A percentile compares a stretch with the other conserved stretches of the same genome.
These are phyloP conservation scores for Chaetogeoica ovagalla DNA, from an alignment of 2,888 invertebrate genomes.

Conservation along the genomic window DNA sequence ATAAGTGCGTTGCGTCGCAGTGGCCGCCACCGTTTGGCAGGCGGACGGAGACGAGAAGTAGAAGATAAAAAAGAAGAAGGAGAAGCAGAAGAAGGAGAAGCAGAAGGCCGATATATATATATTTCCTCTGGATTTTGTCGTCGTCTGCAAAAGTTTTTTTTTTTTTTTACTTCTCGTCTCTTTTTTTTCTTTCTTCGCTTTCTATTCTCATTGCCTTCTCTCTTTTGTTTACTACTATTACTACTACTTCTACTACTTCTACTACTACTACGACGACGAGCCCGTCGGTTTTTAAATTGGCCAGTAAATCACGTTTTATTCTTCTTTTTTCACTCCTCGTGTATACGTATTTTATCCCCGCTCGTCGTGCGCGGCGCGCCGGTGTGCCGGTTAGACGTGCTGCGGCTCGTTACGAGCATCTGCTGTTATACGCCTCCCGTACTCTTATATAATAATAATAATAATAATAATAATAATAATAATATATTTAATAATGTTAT, in stretches of 20 bases:
- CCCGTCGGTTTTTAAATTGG: conserved; percentile 49
- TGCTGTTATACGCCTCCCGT: conserved; percentile 1
- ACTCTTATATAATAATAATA: background rate
- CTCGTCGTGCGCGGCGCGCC: too few species aligned
- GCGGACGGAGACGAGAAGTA: conserved; percentile 1
- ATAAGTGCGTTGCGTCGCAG: conserved; percentile 45
- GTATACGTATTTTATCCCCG: too few species aligned
- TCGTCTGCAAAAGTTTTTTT: conserved; percentile 51
- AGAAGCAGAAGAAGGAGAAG: background rate
- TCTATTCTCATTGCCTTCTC: background rate
- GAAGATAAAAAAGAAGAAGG: conserved; percentile 20
- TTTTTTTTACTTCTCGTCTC: conserved; percentile 7
- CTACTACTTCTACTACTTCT: conserved; percentile 12
- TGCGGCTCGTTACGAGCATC: conserved; percentile 51
- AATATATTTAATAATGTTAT: too few species aligned
- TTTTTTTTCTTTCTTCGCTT: background rate
- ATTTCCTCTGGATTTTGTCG: conserved; percentile 48
- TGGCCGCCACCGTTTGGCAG: background rate
- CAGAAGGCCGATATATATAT: background rate
- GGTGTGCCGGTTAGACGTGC: background rate
- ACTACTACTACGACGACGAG: conserved; percentile 33
- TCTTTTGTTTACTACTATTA: conserved; percentile 29
- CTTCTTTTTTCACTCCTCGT: conserved; percentile 1
- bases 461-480: background rate
- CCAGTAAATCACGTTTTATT: conserved; percentile 52